A percentile compares a stretch with the other conserved stretches of the same genome.
Evolutionary conservation across 2,888 invertebrate genomes (phyloP).

Genomic region (Barypeithes pellucidus): DNA sequence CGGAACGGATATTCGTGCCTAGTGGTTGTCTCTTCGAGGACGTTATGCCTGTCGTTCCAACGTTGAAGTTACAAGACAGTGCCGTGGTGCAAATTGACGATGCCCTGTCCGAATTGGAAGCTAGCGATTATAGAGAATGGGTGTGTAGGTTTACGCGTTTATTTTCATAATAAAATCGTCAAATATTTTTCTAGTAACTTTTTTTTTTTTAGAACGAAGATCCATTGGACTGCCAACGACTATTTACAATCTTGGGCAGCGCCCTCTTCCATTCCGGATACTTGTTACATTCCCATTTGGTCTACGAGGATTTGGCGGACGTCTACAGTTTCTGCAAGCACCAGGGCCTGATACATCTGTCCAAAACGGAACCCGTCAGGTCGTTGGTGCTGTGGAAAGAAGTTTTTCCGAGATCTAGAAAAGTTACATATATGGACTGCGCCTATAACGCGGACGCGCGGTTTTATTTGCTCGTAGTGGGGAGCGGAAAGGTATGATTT

Average conservation of each 20-base stretch:
- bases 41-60: constrained; percentile 77
- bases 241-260: constrained; percentile 75
- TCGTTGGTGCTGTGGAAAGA: constrained; percentile 85
- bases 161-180: too few relatives aligned
- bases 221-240: constrained; percentile 81
- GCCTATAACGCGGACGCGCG: constrained; percentile 72
- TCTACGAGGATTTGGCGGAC: constrained; percentile 82
- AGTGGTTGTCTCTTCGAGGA: constrained; percentile 74
- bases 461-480: constrained; percentile 83
- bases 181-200: too few relatives aligned
- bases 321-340: constrained; percentile 83
- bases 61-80: constrained; percentile 81
- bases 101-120: constrained; percentile 90
- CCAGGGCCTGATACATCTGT: constrained; percentile 82
- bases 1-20: constrained; percentile 1
- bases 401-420: constrained; percentile 76
- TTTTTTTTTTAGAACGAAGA: constrained; percentile 79
- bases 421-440: constrained; percentile 59
- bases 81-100: constrained; percentile 88
- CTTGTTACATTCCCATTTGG: constrained; percentile 85
- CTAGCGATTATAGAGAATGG: constrained; percentile 93
- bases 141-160: too few relatives aligned
- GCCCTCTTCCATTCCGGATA: constrained; percentile 77
- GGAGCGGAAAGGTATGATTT: constrained; percentile 74
- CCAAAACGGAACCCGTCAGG: constrained; percentile 78